Evolutionary conservation across 2,888 invertebrate species (phyloP).

Genomic region (Baronia brevicornis): DNA sequence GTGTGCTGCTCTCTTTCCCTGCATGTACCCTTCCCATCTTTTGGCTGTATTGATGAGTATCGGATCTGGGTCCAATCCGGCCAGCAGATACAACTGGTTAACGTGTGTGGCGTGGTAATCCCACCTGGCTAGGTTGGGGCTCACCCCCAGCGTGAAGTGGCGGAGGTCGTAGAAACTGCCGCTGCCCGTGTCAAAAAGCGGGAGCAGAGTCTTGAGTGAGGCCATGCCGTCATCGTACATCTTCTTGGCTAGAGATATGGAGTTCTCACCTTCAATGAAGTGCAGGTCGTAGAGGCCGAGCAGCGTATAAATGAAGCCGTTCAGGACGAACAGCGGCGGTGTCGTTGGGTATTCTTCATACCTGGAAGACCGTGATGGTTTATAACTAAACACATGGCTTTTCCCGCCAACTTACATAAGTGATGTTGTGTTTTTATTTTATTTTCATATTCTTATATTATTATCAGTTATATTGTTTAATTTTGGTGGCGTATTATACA

Average conservation of each 20-base stretch:
- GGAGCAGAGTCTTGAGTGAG: constrained; percentile 90
- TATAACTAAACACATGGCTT: too few species aligned
- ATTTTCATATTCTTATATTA: too few species aligned
- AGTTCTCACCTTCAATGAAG: constrained; percentile 82
- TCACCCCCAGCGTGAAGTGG: constrained; percentile 91
- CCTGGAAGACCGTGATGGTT: constrained; percentile 59
- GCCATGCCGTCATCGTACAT: constrained; percentile 90
- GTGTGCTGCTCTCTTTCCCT: constrained; percentile 94
- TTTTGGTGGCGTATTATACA: too few species aligned
- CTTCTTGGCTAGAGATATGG: constrained; percentile 81
- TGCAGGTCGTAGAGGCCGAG: constrained; percentile 97
- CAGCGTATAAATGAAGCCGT: constrained; percentile 98
- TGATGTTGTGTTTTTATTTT: too few species aligned
- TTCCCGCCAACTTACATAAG: too few species aligned
- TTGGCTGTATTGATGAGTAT: constrained; percentile 89
- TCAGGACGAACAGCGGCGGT: constrained; percentile 95
- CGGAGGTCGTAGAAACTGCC: constrained; percentile 97
- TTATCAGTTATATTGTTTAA: too few species aligned
- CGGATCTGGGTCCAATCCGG: constrained; percentile 89
- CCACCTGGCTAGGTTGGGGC: constrained; percentile 97
- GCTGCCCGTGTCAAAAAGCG: constrained; percentile 95
- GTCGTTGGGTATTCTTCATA: constrained; percentile 99
- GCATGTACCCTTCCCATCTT: constrained; percentile 96
- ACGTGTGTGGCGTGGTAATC: constrained; percentile 99
- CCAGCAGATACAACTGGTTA: constrained; percentile 92